Evolutionary conservation across 2,113 vertebrate species (phyloP), one percentile per base, ranked within the genome.

Genomic region (Epinephelus moara): DNA sequence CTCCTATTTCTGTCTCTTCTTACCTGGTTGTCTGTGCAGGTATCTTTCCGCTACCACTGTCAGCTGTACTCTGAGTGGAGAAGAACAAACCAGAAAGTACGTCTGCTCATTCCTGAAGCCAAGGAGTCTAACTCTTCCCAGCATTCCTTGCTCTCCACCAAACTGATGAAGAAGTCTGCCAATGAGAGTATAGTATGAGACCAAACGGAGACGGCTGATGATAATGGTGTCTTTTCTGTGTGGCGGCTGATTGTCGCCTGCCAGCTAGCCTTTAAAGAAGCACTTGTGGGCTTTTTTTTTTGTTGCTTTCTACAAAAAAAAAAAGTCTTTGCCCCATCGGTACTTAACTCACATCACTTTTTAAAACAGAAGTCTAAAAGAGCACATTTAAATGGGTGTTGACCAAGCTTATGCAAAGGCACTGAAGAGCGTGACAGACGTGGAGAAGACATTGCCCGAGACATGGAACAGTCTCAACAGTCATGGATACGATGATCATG

Each of bases 41-140:
- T 99, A 5, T 99, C 97, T 45, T 98, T 99, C 96, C 98, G 97
- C 86, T 99, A 99, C 94, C 98, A 99, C 92, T 99, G 97, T 94
- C 97, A 99, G 96, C 94, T 99, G 37, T 99, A 99, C 94, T 97
- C 97, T 0, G 98, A 99, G 92, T 99, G 98, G 98, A 96, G 97
- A 72, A 95, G 96, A 95, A 99, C 97, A 82, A 97, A 99, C 91
- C 98, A 99, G 95, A 97, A 97, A 88, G 98, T 99, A 1, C 95
- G 93, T 13, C 72, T 99, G 93, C 96, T 98, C 95, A 90, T 98
- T 73, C 96, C 96, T 0, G 94, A 97, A 37, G 85, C 90, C 0
- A 95, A 96, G 59, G 96, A 94, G 90, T 88, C 95, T 0, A 94
- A 94, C 86, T 96, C 95, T 1, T n/a, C 95, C 86, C 95, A 95